phyloP scores from a whole-genome alignment of 30 jellyfish, hydroid and myxozoan species.

The Hydractinia echinata region DNA sequence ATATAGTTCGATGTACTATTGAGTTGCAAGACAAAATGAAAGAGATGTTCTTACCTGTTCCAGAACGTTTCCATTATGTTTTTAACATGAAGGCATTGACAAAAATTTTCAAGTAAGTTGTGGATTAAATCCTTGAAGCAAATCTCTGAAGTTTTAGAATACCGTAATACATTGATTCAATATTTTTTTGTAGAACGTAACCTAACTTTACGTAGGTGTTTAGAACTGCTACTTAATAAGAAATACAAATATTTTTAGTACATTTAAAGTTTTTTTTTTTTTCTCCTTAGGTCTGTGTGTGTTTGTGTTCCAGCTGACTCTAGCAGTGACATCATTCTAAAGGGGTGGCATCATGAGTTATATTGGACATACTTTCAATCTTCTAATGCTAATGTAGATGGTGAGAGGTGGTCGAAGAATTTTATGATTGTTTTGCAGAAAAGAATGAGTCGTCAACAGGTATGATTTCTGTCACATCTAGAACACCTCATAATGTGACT shows the following conservation, averaged over 20 bases:
- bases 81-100: slow-evolving; percentile 53
- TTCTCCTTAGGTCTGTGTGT: slow-evolving; percentile 43
- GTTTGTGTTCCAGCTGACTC: slow-evolving; percentile 36
- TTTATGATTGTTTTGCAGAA: slow-evolving; percentile 47
- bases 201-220: no score
- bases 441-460: slow-evolving; percentile 48
- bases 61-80: slow-evolving; percentile 55
- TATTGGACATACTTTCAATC: slow-evolving; percentile 41
- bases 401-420: slow-evolving; percentile 57
- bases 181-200: no score
- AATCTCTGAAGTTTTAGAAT: background rate
- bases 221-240: no score
- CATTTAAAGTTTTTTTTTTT: background rate
- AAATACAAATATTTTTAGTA: background rate
- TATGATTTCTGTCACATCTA: slow-evolving; percentile 2
- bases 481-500: background rate
- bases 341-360: slow-evolving; percentile 58
- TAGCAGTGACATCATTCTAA: slow-evolving; percentile 37
- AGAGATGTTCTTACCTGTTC: slow-evolving; percentile 54
- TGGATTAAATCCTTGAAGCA: background rate
- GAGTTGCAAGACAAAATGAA: slow-evolving; percentile 64
- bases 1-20: slow-evolving; percentile 42
- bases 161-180: no score
- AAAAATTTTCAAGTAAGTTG: slow-evolving; percentile 40
- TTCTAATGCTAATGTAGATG: slow-evolving; percentile 54